phyloP scores from a whole-genome alignment of 2,797 vertebrate species.

The Microctenopoma steveboyesi region DNA sequence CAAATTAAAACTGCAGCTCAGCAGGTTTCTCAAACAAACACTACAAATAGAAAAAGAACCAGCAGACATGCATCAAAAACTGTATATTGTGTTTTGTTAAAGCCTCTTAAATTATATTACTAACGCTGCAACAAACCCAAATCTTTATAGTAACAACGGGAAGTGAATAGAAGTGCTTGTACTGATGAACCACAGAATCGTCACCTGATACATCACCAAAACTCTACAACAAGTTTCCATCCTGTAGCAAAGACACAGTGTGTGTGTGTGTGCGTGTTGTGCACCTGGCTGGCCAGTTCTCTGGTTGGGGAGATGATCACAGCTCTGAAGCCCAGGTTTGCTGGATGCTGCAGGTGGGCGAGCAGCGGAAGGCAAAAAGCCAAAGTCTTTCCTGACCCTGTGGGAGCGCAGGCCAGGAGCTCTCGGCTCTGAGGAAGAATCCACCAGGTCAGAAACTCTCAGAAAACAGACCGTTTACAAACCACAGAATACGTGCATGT shows the following conservation, averaged over 20 bases:
- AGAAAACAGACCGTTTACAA: not conserved
- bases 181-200: too few relatives aligned
- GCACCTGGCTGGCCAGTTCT: constrained; percentile 95
- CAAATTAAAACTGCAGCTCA: too few relatives aligned
- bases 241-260: not conserved
- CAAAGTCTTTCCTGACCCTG: constrained; percentile 96
- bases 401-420: constrained; percentile 94
- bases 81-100: too few relatives aligned
- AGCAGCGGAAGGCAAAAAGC: constrained; percentile 94
- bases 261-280: not conserved
- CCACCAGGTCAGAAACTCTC: not conserved
- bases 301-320: constrained; percentile 94
- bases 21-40: too few relatives aligned
- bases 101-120: too few relatives aligned
- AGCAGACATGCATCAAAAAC: too few relatives aligned
- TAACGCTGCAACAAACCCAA: too few relatives aligned
- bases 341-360: constrained; percentile 88
- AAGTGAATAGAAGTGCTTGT: too few relatives aligned
- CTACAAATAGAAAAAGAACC: too few relatives aligned
- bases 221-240: too few relatives aligned
- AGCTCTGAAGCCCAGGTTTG: constrained; percentile 93
- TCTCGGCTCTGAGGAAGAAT: constrained; percentile 85
- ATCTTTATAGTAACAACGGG: too few relatives aligned
- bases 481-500: not conserved
- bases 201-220: too few relatives aligned